Conservation (phyloP, 2,113 vertebrate genomes). For the pig (Sus scrofa) region DNA sequence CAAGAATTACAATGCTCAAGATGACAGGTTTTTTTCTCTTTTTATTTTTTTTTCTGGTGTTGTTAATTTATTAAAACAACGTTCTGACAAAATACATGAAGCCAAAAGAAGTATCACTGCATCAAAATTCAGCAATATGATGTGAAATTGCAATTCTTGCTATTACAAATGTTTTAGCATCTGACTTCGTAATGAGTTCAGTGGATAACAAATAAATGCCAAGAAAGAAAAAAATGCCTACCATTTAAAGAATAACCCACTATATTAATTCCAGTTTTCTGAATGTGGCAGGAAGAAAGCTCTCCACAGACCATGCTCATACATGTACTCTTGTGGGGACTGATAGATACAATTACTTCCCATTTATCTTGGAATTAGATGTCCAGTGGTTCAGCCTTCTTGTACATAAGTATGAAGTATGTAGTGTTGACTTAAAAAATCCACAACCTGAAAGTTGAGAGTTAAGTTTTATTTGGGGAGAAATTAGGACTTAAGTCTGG, state of each 20-base stretch:
- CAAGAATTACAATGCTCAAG: neutral
- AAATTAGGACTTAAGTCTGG: no score
- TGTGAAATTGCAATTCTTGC: constrained; percentile 53
- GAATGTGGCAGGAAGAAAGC: constrained; percentile 29
- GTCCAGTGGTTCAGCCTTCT: constrained; percentile 19
- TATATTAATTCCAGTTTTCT: constrained; percentile 47
- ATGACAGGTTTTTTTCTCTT: neutral
- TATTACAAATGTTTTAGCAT: constrained; percentile 53
- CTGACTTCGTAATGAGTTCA: constrained; percentile 57
- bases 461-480: no score
- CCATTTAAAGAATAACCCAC: constrained; percentile 41
- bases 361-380: constrained; percentile 48
- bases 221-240: constrained; percentile 64
- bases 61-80: constrained; percentile 49
- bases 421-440: neutral
- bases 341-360: constrained; percentile 33
- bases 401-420: neutral
- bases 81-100: constrained; percentile 11
- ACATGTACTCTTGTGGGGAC: neutral
- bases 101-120: neutral
- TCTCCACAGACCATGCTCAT: neutral
- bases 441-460: no score
- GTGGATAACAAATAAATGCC: constrained; percentile 61
- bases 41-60: neutral
- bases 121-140: constrained; percentile 46